Evolutionary conservation across 2,888 invertebrate genomes (phyloP).

Genomic region (Cryptophagus acutangulus): DNA sequence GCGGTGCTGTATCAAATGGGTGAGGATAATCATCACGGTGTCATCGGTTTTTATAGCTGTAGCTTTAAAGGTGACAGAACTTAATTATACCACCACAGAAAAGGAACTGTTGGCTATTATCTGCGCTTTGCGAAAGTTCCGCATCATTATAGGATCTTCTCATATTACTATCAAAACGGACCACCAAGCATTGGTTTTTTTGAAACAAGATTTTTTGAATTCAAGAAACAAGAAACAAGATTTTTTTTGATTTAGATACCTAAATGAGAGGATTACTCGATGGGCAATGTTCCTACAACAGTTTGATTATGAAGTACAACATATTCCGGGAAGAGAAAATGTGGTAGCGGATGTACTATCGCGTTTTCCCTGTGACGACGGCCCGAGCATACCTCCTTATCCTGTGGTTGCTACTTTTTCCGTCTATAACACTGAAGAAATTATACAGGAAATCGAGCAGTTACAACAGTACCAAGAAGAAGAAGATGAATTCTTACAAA

Average conservation of each 20-base stretch:
- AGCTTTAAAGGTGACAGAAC: conserved; percentile 13
- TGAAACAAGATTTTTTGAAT: too few species aligned
- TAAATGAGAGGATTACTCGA: conserved; percentile 20
- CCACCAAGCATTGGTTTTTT: conserved; percentile 5
- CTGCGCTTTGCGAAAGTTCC: conserved; percentile 15
- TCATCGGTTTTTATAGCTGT: conserved; percentile 18
- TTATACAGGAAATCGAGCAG: too few species aligned
- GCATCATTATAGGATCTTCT: background rate
- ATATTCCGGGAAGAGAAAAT: conserved; percentile 27
- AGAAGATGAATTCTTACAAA: too few species aligned
- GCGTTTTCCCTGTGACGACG: conserved; percentile 11
- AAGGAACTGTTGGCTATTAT: conserved; percentile 20
- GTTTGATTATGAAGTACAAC: conserved; percentile 21
- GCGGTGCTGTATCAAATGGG: conserved; percentile 11
- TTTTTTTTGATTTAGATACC: conserved; percentile 2
- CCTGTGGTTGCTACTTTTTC: too few species aligned
- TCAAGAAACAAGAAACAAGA: too few species aligned
- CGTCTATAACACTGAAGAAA: too few species aligned
- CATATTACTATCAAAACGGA: background rate
- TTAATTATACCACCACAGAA: conserved; percentile 21
- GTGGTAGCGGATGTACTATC: conserved; percentile 19
- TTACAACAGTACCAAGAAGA: too few species aligned
- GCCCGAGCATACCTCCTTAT: too few species aligned
- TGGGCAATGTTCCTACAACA: conserved; percentile 27
- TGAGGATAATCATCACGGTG: conserved; percentile 11